These are phyloP conservation scores for Amia ocellicauda DNA, from an alignment of 2,113 vertebrate species.

Conservation along the genomic window DNA sequence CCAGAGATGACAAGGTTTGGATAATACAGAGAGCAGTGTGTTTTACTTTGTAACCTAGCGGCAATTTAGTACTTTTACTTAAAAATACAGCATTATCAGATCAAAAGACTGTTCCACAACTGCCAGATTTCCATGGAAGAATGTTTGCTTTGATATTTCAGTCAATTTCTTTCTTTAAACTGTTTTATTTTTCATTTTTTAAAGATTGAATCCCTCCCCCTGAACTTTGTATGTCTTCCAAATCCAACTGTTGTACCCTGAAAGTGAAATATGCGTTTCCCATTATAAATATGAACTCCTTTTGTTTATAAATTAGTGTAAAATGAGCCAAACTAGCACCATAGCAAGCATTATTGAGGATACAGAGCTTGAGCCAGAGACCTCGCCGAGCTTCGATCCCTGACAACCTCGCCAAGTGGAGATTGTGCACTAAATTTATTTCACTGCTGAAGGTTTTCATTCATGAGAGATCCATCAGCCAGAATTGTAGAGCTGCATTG, in stretches of 20 bases:
- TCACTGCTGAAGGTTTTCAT: conserved; percentile 58
- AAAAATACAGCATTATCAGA: conserved; percentile 48
- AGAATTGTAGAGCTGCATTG: conserved; percentile 28
- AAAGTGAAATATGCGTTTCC: conserved; percentile 39
- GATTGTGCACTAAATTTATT: conserved; percentile 64
- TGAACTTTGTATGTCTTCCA: conserved; percentile 7
- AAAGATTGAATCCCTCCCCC: conserved; percentile 36
- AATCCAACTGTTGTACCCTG: conserved; percentile 15
- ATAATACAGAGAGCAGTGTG: conserved; percentile 32
- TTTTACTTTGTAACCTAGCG: conserved; percentile 46
- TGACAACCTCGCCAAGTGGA: conserved; percentile 42
- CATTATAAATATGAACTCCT: conserved; percentile 36
- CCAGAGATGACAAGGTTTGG: conserved; percentile 48
- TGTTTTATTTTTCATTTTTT: conserved; percentile 32
- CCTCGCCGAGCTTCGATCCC: conserved; percentile 49
- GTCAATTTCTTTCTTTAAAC: conserved; percentile 46
- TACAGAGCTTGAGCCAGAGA: conserved; percentile 45
- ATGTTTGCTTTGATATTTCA: conserved; percentile 55
- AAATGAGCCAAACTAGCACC: conserved; percentile 29
- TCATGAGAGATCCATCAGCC: conserved; percentile 64
- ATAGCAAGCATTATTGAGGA: conserved; percentile 43
- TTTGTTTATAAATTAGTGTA: conserved; percentile 32
- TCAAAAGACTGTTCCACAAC: conserved; percentile 50
- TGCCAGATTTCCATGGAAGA: conserved; percentile 43
- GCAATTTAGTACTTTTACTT: conserved; percentile 58